A percentile compares a stretch with the other conserved stretches of the same genome.
Conservation (phyloP, 2,113 vertebrate genomes). For the Pardalotus punctatus region DNA sequence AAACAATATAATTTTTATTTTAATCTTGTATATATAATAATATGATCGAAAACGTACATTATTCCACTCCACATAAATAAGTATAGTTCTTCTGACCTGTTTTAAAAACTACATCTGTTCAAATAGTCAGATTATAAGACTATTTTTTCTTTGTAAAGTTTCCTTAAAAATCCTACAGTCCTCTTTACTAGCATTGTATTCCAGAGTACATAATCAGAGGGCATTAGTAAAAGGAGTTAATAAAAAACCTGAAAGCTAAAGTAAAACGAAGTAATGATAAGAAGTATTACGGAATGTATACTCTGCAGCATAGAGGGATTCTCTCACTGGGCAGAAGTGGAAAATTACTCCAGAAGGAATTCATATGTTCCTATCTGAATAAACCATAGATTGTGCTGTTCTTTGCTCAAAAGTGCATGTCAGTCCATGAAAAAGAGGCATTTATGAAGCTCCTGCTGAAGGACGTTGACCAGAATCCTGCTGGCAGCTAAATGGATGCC, state of each 20-base stretch:
- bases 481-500: conserved; percentile 2
- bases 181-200: conserved; percentile 26
- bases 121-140: conserved; percentile 43
- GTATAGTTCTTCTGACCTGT: conserved; percentile 47
- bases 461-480: not conserved
- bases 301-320: conserved; percentile 45
- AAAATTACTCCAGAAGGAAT: conserved; percentile 43
- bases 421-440: not conserved
- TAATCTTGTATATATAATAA: conserved; percentile 73
- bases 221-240: conserved; percentile 66
- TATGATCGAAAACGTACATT: conserved; percentile 48
- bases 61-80: conserved; percentile 73
- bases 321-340: conserved; percentile 36
- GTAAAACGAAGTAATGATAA: conserved; percentile 24
- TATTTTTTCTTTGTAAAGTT: conserved; percentile 21
- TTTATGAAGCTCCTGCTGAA: not conserved
- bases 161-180: conserved; percentile 29
- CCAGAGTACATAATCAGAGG: conserved; percentile 2
- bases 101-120: conserved; percentile 63
- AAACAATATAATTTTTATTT: conserved; percentile 74
- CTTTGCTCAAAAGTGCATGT: conserved; percentile 69
- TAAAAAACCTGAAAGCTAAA: conserved; percentile 48
- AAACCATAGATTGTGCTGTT: conserved; percentile 42
- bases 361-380: not conserved
- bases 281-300: conserved; percentile 66